phyloP scores from a whole-genome alignment of 2,888 invertebrate species.

The Conus canariensis region DNA sequence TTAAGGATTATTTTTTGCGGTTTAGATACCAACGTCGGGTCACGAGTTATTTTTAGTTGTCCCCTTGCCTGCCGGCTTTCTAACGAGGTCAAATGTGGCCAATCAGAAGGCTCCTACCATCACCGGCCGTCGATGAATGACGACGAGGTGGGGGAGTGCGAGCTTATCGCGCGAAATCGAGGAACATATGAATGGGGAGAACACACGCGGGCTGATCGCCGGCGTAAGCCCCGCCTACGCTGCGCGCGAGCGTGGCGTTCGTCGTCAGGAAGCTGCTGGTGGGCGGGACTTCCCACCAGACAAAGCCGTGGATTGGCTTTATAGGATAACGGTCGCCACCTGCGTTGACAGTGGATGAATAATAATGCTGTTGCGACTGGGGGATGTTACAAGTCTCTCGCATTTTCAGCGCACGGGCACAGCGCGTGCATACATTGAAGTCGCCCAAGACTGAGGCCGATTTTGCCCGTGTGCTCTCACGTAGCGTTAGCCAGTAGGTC shows the following conservation, averaged over 20 bases:
- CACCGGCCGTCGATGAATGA: conserved; percentile 38
- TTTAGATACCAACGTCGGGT: conserved; percentile 3
- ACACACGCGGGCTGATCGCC: not conserved
- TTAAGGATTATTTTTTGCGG: conserved; percentile 41
- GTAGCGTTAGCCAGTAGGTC: too few relatives aligned
- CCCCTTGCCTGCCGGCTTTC: not conserved
- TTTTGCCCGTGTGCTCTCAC: too few relatives aligned
- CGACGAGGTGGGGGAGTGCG: conserved; percentile 41
- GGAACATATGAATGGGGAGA: conserved; percentile 28
- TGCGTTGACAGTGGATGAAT: not conserved
- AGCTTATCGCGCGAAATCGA: conserved; percentile 17
- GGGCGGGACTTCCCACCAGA: conserved; percentile 14
- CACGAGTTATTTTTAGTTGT: conserved; percentile 39
- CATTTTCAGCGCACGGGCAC: not conserved
- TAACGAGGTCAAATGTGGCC: conserved; percentile 18
- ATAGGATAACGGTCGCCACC: not conserved
- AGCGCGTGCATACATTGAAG: not conserved
- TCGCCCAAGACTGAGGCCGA: too few relatives aligned
- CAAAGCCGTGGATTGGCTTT: conserved; percentile 31
- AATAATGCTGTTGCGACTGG: not conserved
- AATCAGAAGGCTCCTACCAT: conserved; percentile 33
- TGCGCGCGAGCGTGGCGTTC: not conserved
- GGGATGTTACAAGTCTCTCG: not conserved
- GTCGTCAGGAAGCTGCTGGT: not conserved
- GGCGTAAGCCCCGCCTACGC: conserved; percentile 13